These are phyloP conservation scores for Molorchus minor DNA, from an alignment of 2,888 invertebrate species.

Conservation along the genomic window DNA sequence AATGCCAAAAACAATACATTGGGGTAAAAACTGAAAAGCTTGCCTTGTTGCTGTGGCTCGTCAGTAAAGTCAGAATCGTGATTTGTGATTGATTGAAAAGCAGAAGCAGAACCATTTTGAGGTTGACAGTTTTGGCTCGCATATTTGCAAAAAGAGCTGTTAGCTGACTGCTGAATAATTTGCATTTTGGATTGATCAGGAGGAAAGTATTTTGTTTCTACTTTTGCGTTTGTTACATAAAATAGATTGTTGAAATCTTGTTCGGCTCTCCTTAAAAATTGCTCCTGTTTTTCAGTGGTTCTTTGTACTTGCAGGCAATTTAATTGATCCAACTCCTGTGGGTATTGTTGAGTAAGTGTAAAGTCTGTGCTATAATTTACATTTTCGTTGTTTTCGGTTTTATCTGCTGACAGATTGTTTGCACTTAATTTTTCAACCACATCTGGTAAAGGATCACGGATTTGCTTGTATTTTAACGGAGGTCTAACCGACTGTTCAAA, in stretches of 20 bases:
- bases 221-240: slow-evolving; percentile 58
- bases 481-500: slow-evolving; percentile 72
- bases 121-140: slow-evolving; percentile 41
- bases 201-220: slow-evolving; percentile 54
- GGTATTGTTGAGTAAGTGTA: no score
- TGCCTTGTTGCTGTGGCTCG: slow-evolving; percentile 40
- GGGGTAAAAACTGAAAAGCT: slow-evolving; percentile 38
- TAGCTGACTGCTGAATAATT: slow-evolving; percentile 51
- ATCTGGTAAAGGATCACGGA: slow-evolving; percentile 58
- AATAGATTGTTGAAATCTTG: slow-evolving; percentile 58
- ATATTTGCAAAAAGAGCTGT: slow-evolving; percentile 60
- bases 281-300: slow-evolving; percentile 37
- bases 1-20: no score
- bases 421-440: slow-evolving; percentile 52
- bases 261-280: slow-evolving; percentile 50
- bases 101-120: slow-evolving; percentile 31
- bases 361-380: neutral
- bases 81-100: slow-evolving; percentile 37
- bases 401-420: slow-evolving; percentile 15
- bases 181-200: slow-evolving; percentile 46
- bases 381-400: neutral
- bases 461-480: slow-evolving; percentile 66
- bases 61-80: slow-evolving; percentile 16
- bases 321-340: no score
- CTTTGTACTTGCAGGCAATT: neutral